Conservation (phyloP, 1,140 invertebrate genomes). For the Tetragonula clypearis region DNA sequence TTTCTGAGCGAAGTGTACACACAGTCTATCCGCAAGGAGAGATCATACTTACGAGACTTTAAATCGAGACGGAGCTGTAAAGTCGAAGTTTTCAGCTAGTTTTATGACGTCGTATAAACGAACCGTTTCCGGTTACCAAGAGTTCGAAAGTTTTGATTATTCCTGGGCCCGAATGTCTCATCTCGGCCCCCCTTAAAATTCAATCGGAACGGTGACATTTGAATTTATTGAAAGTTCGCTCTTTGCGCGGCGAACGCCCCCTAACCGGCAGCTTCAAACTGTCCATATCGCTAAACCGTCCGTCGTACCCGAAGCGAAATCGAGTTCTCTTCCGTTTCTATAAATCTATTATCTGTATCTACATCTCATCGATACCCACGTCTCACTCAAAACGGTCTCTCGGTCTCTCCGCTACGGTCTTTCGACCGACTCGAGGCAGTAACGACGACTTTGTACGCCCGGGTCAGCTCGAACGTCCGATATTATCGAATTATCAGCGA, state of each 20-base stretch:
- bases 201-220: slow-evolving; percentile 13
- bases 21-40: background rate
- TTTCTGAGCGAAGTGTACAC: background rate
- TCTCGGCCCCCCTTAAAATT: background rate
- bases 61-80: slow-evolving; percentile 27
- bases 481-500: slow-evolving; percentile 59
- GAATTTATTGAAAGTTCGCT: slow-evolving; percentile 34
- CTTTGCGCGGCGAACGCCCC: background rate
- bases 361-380: slow-evolving; percentile 4
- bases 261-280: background rate
- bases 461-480: slow-evolving; percentile 38
- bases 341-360: slow-evolving; percentile 36
- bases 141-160: slow-evolving; percentile 21
- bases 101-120: slow-evolving; percentile 35
- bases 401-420: too few species aligned
- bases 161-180: background rate
- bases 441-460: slow-evolving; percentile 38
- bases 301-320: background rate
- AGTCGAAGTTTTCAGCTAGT: slow-evolving; percentile 18
- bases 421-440: slow-evolving; percentile 12
- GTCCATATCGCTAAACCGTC: background rate
- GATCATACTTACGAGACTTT: background rate
- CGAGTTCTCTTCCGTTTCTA: background rate
- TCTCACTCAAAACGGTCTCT: slow-evolving; percentile 28
- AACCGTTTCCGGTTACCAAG: background rate